Base-by-base conservation (phyloP, 2,888 invertebrate species). In the Melinopterus prodromus region DNA sequence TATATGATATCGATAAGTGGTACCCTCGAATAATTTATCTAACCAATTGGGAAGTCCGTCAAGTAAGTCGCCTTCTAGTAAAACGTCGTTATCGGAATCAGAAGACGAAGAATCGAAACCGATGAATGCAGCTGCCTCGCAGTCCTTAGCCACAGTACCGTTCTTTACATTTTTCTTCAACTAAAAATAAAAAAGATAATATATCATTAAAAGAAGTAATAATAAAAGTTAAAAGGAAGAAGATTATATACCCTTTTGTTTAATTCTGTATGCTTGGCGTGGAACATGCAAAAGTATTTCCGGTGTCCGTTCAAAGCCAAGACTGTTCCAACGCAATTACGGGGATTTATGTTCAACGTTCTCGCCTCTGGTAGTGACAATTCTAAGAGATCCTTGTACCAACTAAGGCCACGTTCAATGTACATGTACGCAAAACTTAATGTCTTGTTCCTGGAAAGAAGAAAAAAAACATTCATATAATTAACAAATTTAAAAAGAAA, bases 241-340 rank as follows among this genome's bases (percentile, higher is more conserved):
- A 82, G 81, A 92, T 26, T 26, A 26, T 93, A 94, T 78, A 93
- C 92, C 74, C 93, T 93, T 85, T 92, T 93, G 83, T 89, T 90
- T 80, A 92, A 92, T 90, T 97, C 97, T 0, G 96, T 96, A 90
- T 98, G 98, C 90, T 97, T 98, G 80, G 97, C 97, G 91, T 99
- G 99, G 91, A 98, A 99, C 92, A 99, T 98, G 89, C 98, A 99
- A 91, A 98, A 99, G 91, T 99, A 99, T 90, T 98, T 97, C 82
- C 99, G 92, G 90, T 98, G 97, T 35, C 99, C 99, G 90, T 99
- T 99, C 82, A 99, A 91, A 0, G 98, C 96, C 75, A 99, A 91
- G 80, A 99, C 99, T 5, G 98, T 98, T 78, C 99, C 99, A 71
- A 99, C 95, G 88, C 99, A 99, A 91, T 99, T 99, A 85, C 97